A percentile compares a stretch with the other conserved stretches of the same genome.
Evolutionary conservation across 2,888 invertebrate genomes (phyloP).

Genomic region (Phaonia tiefii): DNA sequence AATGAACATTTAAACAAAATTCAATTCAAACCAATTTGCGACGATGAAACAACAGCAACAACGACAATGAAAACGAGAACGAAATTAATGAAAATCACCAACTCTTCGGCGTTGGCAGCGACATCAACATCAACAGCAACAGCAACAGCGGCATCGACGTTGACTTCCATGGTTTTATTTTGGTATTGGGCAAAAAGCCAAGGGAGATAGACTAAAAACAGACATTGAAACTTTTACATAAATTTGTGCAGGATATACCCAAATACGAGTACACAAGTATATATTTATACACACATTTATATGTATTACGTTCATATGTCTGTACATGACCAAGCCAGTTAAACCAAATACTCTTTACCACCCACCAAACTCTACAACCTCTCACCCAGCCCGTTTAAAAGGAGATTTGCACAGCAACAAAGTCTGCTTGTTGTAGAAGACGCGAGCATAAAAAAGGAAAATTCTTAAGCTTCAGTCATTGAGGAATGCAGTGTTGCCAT

Average conservation of each 20-base stretch:
- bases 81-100: constrained; percentile 55
- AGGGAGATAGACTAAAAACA: constrained; percentile 52
- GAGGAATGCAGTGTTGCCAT: too few relatives aligned
- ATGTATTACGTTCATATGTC: too few relatives aligned
- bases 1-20: constrained; percentile 65
- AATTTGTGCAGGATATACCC: constrained; percentile 21
- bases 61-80: constrained; percentile 26
- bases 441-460: constrained; percentile 28
- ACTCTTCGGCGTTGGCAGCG: background rate
- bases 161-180: background rate
- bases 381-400: too few relatives aligned
- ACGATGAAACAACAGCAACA: constrained; percentile 6
- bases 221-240: constrained; percentile 38
- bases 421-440: too few relatives aligned
- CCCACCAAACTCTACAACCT: too few relatives aligned
- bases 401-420: too few relatives aligned
- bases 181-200: constrained; percentile 50
- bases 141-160: background rate
- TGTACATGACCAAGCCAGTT: too few relatives aligned
- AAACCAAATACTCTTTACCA: too few relatives aligned
- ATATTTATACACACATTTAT: background rate
- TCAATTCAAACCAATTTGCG: constrained; percentile 67
- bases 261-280: background rate
- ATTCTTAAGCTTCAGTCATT: background rate
- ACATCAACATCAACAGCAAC: background rate